Base-by-base conservation (phyloP, 1,140 invertebrate species). In the Thereuonema tuberculata region DNA sequence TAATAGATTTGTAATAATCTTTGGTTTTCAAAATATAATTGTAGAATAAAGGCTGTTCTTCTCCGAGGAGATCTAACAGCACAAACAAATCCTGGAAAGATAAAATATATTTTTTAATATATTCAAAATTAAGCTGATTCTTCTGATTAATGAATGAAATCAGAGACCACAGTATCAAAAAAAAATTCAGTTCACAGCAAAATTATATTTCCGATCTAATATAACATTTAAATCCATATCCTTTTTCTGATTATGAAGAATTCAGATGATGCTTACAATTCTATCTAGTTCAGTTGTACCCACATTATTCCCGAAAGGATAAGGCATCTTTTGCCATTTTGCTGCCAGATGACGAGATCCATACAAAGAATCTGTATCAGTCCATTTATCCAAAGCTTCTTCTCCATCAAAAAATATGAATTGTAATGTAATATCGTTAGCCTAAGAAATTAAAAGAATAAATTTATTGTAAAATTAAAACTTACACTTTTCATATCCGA, bases 321-420 rank as follows among this genome's bases (percentile, higher is more conserved):
- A 80, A 47, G 64, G 66, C 59, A 71, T 67, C 59, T 67, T 59
- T 68, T 75, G 70, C 84, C 85, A 90, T 65, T 80, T 78, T 25
- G 77, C 67, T 0, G 93, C 94, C 58, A 99, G 77, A 76, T 98
- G 88, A 61, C 88, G 78, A 0, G 96, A 85, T 15, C 96, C 96
- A 70, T 98, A 99, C 37, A 98, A 82, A 0, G 94, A 98, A 76
- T 99, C 96, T 1, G 74, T 83, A 0, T 80, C 77, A 3, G 82
- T 82, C 95, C 95, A 99, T 24, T 81, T 67, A 17, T 81, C 63
- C 72, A 98, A 98, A 2, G 95, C 95, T 78, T 99, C 96, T 76
- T 99, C 96, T 0, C 96, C 96, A 71, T 99, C 96, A 68, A 99
- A 94, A 74, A 99, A 99, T 62, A 99, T 77, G 49, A 98, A 81